Base-by-base conservation (phyloP, 2,888 invertebrate genomes). In the Xiphydria camelus region DNA sequence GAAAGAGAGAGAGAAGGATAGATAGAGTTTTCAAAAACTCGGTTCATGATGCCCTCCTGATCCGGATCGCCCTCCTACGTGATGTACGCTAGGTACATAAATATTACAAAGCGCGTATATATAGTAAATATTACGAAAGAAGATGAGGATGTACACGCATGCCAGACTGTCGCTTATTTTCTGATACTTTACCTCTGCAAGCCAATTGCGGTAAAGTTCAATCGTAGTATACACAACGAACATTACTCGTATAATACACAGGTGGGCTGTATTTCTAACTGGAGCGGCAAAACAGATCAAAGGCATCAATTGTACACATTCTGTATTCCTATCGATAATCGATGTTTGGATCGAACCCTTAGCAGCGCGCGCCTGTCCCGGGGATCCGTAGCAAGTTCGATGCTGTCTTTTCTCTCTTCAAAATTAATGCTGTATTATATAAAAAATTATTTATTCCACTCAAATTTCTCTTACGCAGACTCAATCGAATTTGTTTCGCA, bases 101-200 rank as follows among this genome's bases (percentile, higher is more conserved):
- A 9, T 14, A 41, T 7, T 5, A 31, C n/a, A 33, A 41, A 14
- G 15, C 17, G 20, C 41, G 10, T n/a, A 22, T 22, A 15, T 4
- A n/a, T 15, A 12, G 12, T 5, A 25, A 37, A 23, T 14, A 14
- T 4, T 5, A 7, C 15, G 12, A 12, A 10, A 29, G 29, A 29
- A 14, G 29, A 14, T 3, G 15, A 29, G 29, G 14, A 12, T 12
- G 9, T 15, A 29, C 14, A 57, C 48, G 51, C 61, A 62, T 55
- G 58, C 51, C 60, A 60, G 63, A 67, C 66, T 63, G 59, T 68
- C 65, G 66, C 64, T 68, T 69, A 68, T 67, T 67, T 69, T 69
- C 66, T 57, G 64, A 68, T 55, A 62, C 60, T 67, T 65, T 64
- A 68, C 56, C 62, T 57, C n/a, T 9, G 21, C 21, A 25, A 15